phyloP scores from a whole-genome alignment of 1,140 invertebrate species.

The Ooceraea biroi region DNA sequence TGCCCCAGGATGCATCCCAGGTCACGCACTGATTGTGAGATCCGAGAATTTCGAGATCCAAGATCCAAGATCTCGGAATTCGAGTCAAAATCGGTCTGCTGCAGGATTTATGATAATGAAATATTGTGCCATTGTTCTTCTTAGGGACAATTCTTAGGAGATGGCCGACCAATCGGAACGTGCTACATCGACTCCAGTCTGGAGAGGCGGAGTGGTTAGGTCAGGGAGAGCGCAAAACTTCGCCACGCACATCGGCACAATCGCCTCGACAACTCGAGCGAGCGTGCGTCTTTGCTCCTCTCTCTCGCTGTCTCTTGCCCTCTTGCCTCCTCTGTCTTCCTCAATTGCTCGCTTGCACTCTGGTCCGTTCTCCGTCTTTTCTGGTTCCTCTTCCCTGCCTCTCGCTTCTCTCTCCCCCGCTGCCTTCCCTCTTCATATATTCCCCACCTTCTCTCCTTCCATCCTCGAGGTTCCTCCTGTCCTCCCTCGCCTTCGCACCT shows the following conservation, averaged over 20 bases:
- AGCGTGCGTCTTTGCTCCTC: constrained; percentile 60
- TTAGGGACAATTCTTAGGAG: constrained; percentile 63
- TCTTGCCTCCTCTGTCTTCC: not conserved
- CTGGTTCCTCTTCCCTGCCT: constrained; percentile 4
- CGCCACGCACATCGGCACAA: constrained; percentile 80
- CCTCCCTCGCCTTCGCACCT: constrained; percentile 74
- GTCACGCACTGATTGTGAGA: too few relatives aligned
- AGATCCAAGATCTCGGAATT: constrained; percentile 28
- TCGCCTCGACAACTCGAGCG: constrained; percentile 77
- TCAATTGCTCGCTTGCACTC: constrained; percentile 23
- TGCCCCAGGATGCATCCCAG: too few relatives aligned
- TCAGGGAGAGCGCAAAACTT: constrained; percentile 83
- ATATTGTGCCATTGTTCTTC: constrained; percentile 41
- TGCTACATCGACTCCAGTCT: constrained; percentile 45
- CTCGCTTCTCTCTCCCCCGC: too few relatives aligned
- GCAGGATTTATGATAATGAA: constrained; percentile 42
- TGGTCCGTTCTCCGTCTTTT: constrained; percentile 6
- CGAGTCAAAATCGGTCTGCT: not conserved
- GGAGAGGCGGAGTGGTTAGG: constrained; percentile 82
- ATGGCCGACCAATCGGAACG: constrained; percentile 38
- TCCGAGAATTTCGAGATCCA: too few relatives aligned
- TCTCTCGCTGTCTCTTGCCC: constrained; percentile 37
- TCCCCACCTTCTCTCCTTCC: constrained; percentile 66
- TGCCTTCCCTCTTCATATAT: constrained; percentile 52
- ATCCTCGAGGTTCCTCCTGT: constrained; percentile 66